phyloP scores from a whole-genome alignment of 1,140 invertebrate species.

The Anthonomus grandis region DNA sequence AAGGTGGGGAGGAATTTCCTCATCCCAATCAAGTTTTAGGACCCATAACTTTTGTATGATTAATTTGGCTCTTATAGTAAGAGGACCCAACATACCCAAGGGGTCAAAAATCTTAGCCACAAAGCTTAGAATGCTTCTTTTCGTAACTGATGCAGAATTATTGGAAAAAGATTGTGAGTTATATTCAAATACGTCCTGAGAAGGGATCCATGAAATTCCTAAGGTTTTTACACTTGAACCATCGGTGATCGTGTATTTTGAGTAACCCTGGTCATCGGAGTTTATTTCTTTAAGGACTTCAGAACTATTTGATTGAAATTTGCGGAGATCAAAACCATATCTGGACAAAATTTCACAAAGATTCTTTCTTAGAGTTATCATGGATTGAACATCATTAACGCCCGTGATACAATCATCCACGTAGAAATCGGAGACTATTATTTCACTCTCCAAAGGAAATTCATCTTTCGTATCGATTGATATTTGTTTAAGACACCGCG shows the following conservation, averaged over 20 bases:
- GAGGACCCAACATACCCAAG: conserved; percentile 44
- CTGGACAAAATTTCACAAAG: conserved; percentile 18
- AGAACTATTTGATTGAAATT: conserved; percentile 37
- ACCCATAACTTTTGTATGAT: conserved; percentile 49
- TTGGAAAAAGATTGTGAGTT: too few species aligned
- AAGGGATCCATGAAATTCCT: too few species aligned
- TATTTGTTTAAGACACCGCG: conserved; percentile 39
- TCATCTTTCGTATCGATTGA: conserved; percentile 30
- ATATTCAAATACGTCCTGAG: too few species aligned
- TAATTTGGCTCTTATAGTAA: conserved; percentile 44
- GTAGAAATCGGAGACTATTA: conserved; percentile 48
- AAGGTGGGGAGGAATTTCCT: conserved; percentile 37
- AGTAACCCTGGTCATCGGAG: too few species aligned
- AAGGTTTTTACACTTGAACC: too few species aligned
- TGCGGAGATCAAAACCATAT: conserved; percentile 33
- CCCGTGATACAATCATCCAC: conserved; percentile 51
- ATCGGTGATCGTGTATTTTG: too few species aligned
- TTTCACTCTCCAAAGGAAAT: conserved; percentile 30
- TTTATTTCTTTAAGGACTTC: too few species aligned
- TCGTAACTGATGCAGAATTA: conserved; percentile 40
- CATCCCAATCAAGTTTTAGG: conserved; percentile 46
- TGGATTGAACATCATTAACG: conserved; percentile 27
- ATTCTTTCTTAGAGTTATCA: conserved; percentile 17
- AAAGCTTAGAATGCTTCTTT: conserved; percentile 42
- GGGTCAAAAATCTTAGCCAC: conserved; percentile 25